These are phyloP conservation scores for Tenrec ecaudatus DNA, from an alignment of 2,113 vertebrate genomes.

Conservation along the genomic window DNA sequence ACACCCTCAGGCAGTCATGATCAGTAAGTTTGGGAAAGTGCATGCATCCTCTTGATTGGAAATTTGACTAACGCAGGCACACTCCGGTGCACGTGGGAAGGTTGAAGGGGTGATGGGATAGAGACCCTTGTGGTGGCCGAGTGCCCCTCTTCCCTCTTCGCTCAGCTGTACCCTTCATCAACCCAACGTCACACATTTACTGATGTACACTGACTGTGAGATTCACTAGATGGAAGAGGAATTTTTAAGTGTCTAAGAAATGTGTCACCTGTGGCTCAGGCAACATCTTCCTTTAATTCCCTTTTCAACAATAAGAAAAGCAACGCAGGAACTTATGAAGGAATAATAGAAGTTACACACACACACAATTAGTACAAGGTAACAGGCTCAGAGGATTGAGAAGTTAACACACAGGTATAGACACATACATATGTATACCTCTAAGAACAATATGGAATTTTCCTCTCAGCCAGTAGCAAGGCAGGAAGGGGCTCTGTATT, in stretches of 20 bases:
- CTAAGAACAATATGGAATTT: neutral
- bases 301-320: slow-evolving; percentile 1
- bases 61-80: too few relatives aligned
- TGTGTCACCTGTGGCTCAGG: neutral
- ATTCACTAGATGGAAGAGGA: neutral
- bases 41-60: too few relatives aligned
- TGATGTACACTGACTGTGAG: neutral
- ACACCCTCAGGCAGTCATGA: too few relatives aligned
- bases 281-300: neutral
- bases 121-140: too few relatives aligned
- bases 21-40: too few relatives aligned
- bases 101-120: too few relatives aligned
- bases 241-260: neutral
- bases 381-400: neutral
- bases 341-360: neutral
- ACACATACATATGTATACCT: neutral
- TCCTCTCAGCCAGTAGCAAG: neutral
- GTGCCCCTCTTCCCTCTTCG: too few relatives aligned
- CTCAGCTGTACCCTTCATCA: neutral
- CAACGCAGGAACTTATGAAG: neutral
- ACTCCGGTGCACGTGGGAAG: too few relatives aligned
- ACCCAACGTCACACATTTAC: neutral
- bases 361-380: neutral
- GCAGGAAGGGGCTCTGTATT: neutral
- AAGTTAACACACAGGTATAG: neutral